These are phyloP conservation scores for Uloborus diversus DNA, from an alignment of 1,140 invertebrate species.

Conservation along the genomic window DNA sequence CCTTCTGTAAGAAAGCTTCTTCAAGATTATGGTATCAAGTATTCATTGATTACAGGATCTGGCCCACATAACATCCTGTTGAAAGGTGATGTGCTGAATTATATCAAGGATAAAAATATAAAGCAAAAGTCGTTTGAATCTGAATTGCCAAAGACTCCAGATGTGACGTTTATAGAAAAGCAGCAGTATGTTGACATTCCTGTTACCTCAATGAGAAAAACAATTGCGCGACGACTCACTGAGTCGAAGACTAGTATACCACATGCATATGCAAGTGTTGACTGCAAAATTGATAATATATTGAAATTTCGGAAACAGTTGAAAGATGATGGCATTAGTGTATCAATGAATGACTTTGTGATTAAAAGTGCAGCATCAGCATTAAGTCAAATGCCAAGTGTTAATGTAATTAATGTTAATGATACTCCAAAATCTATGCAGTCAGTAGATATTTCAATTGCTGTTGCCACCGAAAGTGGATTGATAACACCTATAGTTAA, in stretches of 20 bases:
- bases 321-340: slow-evolving; percentile 63
- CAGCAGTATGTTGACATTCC: slow-evolving; percentile 64
- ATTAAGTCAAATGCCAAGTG: slow-evolving; percentile 70
- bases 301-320: slow-evolving; percentile 63
- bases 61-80: slow-evolving; percentile 72
- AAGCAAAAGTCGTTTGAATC: slow-evolving; percentile 65
- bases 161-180: slow-evolving; percentile 58
- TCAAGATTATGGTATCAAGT: slow-evolving; percentile 71
- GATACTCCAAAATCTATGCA: slow-evolving; percentile 20
- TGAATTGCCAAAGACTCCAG: neutral
- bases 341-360: slow-evolving; percentile 76
- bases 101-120: slow-evolving; percentile 70
- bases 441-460: slow-evolving; percentile 72
- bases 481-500: slow-evolving; percentile 76
- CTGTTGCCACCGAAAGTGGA: slow-evolving; percentile 74
- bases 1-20: slow-evolving; percentile 74
- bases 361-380: slow-evolving; percentile 73
- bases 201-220: slow-evolving; percentile 65
- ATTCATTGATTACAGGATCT: slow-evolving; percentile 68
- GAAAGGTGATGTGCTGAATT: slow-evolving; percentile 74
- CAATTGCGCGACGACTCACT: slow-evolving; percentile 71
- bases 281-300: slow-evolving; percentile 70
- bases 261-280: slow-evolving; percentile 73
- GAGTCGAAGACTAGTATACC: slow-evolving; percentile 74
- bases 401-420: slow-evolving; percentile 72